Conservation (phyloP, 2,797 vertebrate species). For the Spinus olivaceus region DNA sequence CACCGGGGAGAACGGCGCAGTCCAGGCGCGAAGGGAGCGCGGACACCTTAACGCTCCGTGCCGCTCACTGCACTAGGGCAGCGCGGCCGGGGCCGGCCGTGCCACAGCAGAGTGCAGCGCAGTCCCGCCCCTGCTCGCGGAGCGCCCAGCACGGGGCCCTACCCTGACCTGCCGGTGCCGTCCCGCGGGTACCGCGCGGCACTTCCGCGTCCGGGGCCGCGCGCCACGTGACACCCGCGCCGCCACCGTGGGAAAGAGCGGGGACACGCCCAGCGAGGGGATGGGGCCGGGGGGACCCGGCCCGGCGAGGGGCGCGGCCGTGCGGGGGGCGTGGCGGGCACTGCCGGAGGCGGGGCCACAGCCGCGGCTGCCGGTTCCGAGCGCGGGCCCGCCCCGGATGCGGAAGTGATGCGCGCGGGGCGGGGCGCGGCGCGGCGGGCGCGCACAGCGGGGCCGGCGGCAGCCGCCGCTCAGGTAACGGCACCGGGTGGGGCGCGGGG, state of each 20-base stretch:
- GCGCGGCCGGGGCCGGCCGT: not conserved
- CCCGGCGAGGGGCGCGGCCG: not conserved
- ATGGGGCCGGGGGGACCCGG: not conserved
- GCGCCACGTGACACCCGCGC: not conserved
- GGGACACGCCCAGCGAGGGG: not conserved
- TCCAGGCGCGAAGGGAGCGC: not conserved
- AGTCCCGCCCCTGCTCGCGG: no score
- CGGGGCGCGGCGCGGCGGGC: not conserved
- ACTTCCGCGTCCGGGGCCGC: slow-evolving; percentile 27
- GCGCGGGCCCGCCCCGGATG: not conserved
- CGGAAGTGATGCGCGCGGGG: not conserved
- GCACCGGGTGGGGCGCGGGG: not conserved
- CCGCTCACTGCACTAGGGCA: not conserved
- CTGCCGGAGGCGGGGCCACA: not conserved
- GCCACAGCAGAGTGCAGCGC: accelerated
- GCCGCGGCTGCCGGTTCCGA: not conserved
- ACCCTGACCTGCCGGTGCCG: not conserved
- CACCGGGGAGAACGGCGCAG: not conserved
- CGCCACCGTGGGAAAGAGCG: not conserved
- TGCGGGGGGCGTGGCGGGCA: not conserved
- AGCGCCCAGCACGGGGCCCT: not conserved
- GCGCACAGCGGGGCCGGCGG: not conserved
- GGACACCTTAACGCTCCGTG: no score
- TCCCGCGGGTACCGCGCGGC: not conserved
- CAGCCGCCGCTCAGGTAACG: not conserved